A percentile compares a stretch with the other conserved stretches of the same genome.
Evolutionary conservation across 2,797 vertebrate genomes (phyloP).

Genomic region (Schizothorax lantsangensis): DNA sequence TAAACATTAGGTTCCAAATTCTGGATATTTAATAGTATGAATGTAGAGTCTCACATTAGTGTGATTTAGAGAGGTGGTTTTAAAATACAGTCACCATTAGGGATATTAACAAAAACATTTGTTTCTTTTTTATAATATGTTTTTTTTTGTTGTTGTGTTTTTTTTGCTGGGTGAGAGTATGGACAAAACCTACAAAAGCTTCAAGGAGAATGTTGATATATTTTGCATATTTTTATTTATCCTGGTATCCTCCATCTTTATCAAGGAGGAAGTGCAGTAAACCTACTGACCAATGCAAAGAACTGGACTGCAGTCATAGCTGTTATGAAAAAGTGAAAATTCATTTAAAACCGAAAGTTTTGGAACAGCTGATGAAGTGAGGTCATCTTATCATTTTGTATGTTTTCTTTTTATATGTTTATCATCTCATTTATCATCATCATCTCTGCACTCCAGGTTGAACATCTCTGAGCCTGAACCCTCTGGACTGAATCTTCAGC

Average conservation of each 20-base stretch:
- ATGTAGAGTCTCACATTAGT: too few species aligned
- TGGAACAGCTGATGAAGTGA: neutral
- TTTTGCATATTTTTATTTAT: neutral
- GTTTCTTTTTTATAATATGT: too few species aligned
- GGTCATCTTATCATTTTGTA: neutral
- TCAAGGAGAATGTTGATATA: neutral
- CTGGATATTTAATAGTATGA: too few species aligned
- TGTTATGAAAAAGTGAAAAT: neutral
- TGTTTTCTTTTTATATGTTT: neutral
- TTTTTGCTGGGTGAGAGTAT: too few species aligned
- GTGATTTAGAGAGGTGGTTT: too few species aligned
- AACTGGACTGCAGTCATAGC: neutral
- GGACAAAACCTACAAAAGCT: neutral
- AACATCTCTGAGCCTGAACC: neutral
- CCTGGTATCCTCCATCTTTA: neutral
- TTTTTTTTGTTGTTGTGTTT: too few species aligned
- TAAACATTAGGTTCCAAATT: too few species aligned
- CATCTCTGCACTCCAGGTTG: neutral
- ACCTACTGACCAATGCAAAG: neutral
- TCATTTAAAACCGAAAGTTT: neutral
- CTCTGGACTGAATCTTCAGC: neutral
- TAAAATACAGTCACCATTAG: too few species aligned
- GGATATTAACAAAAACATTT: too few species aligned
- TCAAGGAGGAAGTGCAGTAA: neutral
- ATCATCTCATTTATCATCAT: neutral